phyloP scores from a whole-genome alignment of 2,113 vertebrate genomes.

The Channa maculata region DNA sequence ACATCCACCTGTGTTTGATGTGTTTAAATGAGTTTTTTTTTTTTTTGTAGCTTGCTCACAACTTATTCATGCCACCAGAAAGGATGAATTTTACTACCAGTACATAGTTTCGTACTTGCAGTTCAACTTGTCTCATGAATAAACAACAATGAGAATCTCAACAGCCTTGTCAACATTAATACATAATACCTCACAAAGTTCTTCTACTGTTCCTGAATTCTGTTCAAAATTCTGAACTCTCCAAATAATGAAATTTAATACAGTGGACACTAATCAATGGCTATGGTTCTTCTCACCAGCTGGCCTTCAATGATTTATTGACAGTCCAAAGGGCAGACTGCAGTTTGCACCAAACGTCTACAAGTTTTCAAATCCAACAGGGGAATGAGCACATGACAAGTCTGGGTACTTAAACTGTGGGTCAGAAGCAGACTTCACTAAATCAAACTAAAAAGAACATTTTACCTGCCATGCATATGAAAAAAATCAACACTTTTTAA shows the following conservation, averaged over 20 bases:
- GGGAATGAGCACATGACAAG: neutral
- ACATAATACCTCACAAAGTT: neutral
- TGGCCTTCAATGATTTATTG: conserved; percentile 43
- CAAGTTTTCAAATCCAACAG: conserved; percentile 11
- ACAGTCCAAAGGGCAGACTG: conserved; percentile 16
- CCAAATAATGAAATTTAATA: conserved; percentile 14
- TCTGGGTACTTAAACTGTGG: neutral
- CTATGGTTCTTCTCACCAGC: conserved; percentile 2
- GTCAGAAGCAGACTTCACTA: neutral
- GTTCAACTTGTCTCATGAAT: no score
- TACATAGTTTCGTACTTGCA: no score
- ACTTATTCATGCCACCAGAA: no score
- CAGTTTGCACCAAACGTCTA: neutral
- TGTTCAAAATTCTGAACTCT: conserved; percentile 3
- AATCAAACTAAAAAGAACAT: neutral
- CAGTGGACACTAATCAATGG: conserved; percentile 27
- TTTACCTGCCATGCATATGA: no score
- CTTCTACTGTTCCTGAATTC: neutral
- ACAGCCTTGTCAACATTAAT: neutral
- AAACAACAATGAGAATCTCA: no score
- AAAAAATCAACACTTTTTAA: no score
- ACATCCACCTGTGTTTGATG: no score
- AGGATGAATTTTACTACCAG: no score
- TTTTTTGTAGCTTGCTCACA: no score
- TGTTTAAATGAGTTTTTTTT: no score